A percentile compares a stretch with the other conserved stretches of the same genome.
Conservation (phyloP, 2,113 vertebrate species). For the Stegastes partitus region DNA sequence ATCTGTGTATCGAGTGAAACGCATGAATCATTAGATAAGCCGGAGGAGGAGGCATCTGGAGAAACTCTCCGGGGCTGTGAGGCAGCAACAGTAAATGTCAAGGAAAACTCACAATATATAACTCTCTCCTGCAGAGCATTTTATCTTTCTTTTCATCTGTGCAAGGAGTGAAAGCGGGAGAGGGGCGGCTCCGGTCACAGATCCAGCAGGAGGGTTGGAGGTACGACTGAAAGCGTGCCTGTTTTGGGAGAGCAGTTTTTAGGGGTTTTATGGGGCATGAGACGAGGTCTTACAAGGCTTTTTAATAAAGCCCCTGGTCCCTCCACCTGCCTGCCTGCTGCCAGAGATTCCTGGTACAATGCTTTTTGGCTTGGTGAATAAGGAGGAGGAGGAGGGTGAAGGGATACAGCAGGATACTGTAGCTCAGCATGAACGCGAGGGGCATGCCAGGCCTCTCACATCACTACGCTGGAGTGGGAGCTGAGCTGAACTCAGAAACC, state of each 20-base stretch:
- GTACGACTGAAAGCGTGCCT: slow-evolving; percentile 9
- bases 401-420: slow-evolving; percentile 29
- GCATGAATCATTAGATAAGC: slow-evolving; percentile 40
- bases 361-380: slow-evolving; percentile 42
- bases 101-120: slow-evolving; percentile 52
- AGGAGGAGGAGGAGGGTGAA: slow-evolving; percentile 23
- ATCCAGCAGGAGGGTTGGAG: slow-evolving; percentile 27
- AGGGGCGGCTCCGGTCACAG: slow-evolving; percentile 50
- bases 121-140: slow-evolving; percentile 54
- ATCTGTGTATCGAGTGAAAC: slow-evolving; percentile 4
- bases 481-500: slow-evolving; percentile 59
- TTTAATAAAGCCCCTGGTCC: slow-evolving; percentile 55
- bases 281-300: slow-evolving; percentile 38
- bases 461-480: slow-evolving; percentile 43
- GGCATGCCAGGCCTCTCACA: slow-evolving; percentile 62
- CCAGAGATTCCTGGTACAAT: slow-evolving; percentile 51
- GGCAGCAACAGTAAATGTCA: slow-evolving; percentile 66
- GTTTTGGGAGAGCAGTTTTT: slow-evolving; percentile 29
- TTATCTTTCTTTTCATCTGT: slow-evolving; percentile 64
- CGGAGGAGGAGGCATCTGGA: slow-evolving; percentile 23
- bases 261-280: slow-evolving; percentile 53
- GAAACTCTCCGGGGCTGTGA: slow-evolving; percentile 56
- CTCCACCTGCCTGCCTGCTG: slow-evolving; percentile 55
- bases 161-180: slow-evolving; percentile 15
- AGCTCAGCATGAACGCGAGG: slow-evolving; percentile 43